Conservation (phyloP, 2,113 vertebrate species). For the Erythrolamprus reginae region DNA sequence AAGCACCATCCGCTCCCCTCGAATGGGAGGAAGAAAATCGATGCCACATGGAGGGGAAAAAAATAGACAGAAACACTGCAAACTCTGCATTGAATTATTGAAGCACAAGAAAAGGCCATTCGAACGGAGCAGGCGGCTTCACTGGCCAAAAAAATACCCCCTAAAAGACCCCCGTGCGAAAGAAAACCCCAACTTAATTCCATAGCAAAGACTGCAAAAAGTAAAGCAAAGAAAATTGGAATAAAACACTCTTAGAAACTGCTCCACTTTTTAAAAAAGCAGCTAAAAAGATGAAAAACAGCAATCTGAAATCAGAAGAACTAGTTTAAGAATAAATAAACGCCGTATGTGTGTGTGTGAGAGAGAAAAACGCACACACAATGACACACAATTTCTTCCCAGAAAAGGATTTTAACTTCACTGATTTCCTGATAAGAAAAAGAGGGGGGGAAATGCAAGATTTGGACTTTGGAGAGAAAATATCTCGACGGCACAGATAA, state of each 20-base stretch:
- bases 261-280: neutral
- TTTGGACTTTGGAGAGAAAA: neutral
- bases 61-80: neutral
- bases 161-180: neutral
- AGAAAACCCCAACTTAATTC: neutral
- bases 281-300: neutral
- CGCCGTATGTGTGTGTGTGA: too few species aligned
- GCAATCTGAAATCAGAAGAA: neutral
- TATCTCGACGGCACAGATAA: neutral
- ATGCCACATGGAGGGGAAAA: neutral
- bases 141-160: neutral
- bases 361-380: too few species aligned
- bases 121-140: rapidly evolving
- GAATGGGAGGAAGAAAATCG: neutral
- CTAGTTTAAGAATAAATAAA: too few species aligned
- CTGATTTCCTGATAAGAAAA: neutral
- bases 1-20: rapidly evolving
- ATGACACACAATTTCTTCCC: neutral
- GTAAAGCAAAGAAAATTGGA: neutral
- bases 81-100: neutral
- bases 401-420: neutral
- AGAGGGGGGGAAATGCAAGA: neutral
- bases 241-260: neutral
- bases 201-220: slow-evolving; percentile 13
- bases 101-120: neutral